Evolutionary conservation across 2,113 vertebrate genomes (phyloP), one percentile per base, ranked within the genome.

Genomic region (Hippocampus mohnikei): DNA sequence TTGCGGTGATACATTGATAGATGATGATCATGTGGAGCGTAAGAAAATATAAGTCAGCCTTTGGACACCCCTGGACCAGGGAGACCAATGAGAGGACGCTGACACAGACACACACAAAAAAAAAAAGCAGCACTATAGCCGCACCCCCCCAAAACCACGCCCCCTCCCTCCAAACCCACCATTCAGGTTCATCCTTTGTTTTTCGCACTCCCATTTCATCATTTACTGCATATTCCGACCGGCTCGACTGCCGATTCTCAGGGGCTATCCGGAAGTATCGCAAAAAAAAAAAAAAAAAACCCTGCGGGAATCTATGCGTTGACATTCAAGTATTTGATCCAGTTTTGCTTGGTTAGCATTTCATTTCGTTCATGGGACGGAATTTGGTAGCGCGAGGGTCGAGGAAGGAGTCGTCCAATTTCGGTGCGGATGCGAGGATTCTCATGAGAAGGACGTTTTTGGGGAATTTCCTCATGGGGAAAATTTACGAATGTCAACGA

Each of bases 1-100:
- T 81, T 88, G 89, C 89, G 87, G 87, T 84, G 75, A 91, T 91
- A 90, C 89, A 60, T 21, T 80, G 82, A 88, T 88, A 85, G 46
- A 68, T 53, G 46, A 86, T 78, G 41, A 64, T 4, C 37, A 63
- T 42, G 87, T 87, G 55, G 76, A 81, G 82, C 78, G 53, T 70
- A 77, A 63, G 58, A 56, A 72, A 64, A 61, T 65, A 27, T 33
- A 67, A 67, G 76, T 72, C 50, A 46, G 60, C 77, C 67, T 77
- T 76, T 48, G 70, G 79, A 77, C 78, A 67, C 59, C 33, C 33
- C 65, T 75, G 79, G 77, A 84, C 66, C 69, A 85, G 80, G 79
- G 90, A 86, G 81, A 87, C 85, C 67, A 60, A 72, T 65, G 75
- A 81, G 72, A 84, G 77, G 85, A 76, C 60, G 21, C 64, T 77